Evolutionary conservation across 2,888 invertebrate genomes (phyloP).

Genomic region (Neoascia interrupta): DNA sequence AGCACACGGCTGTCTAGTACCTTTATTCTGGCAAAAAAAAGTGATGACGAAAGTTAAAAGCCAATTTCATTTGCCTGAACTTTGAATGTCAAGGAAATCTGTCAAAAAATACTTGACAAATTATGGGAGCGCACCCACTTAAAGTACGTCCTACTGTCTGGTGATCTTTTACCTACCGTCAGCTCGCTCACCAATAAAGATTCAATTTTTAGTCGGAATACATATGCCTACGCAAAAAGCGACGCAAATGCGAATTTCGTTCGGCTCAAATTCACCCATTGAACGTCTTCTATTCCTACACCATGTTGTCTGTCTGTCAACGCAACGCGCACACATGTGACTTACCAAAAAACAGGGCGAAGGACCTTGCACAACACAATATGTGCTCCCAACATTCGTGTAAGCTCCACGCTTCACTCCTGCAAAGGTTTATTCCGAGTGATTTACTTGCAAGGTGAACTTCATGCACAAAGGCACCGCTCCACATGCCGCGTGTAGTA

Average conservation of each 20-base stretch:
- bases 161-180: no score
- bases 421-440: constrained; percentile 14
- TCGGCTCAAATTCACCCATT: no score
- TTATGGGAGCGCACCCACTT: background rate
- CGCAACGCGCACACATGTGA: background rate
- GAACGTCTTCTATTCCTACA: background rate
- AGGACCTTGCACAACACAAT: no score
- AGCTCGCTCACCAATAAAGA: background rate
- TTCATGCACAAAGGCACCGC: constrained; percentile 9
- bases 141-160: background rate
- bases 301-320: background rate
- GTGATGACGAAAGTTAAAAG: constrained; percentile 22
- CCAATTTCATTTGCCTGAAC: constrained; percentile 17
- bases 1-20: no score
- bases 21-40: background rate
- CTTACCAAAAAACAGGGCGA: no score
- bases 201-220: no score
- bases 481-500: background rate
- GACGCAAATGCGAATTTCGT: no score
- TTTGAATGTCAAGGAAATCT: constrained; percentile 12
- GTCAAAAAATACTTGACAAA: constrained; percentile 30
- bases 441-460: constrained; percentile 31
- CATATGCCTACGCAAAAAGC: no score
- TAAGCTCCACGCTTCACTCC: no score
- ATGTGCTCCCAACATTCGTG: no score